Percentiles rank a stretch among this genome's conserved stretches.
Conservation (phyloP, 2,113 vertebrate species). For the Sinocyclocheilus grahami region DNA sequence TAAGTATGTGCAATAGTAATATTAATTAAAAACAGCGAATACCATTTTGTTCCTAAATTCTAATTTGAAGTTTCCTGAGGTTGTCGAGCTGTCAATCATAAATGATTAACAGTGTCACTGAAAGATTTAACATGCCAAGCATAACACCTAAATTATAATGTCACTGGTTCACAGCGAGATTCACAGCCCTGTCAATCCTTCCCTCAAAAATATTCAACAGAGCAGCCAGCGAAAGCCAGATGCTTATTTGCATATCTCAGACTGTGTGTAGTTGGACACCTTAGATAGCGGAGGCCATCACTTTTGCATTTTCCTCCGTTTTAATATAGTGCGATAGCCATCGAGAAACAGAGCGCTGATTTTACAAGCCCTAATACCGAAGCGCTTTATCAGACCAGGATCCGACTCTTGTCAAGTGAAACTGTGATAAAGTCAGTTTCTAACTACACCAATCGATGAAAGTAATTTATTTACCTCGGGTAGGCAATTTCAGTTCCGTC, state of each 20-base stretch:
- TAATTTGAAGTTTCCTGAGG: background rate
- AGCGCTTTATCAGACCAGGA: constrained; percentile 67
- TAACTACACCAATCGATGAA: constrained; percentile 79
- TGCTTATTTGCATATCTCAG: constrained; percentile 51
- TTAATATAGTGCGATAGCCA: constrained; percentile 71
- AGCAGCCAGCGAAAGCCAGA: constrained; percentile 39
- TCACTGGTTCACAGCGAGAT: background rate
- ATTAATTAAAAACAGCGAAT: background rate
- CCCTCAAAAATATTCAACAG: constrained; percentile 52
- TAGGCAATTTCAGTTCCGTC: constrained; percentile 74
- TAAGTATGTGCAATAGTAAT: background rate
- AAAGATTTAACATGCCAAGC: background rate
- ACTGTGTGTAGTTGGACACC: constrained; percentile 34
- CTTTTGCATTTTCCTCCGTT: constrained; percentile 50
- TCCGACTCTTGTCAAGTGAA: constrained; percentile 76
- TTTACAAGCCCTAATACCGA: constrained; percentile 47
- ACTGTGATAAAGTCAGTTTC: constrained; percentile 79
- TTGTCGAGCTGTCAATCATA: constrained; percentile 23
- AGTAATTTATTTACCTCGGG: constrained; percentile 81
- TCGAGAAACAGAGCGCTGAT: constrained; percentile 65
- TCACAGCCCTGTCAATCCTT: constrained; percentile 51
- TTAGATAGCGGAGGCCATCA: constrained; percentile 32
- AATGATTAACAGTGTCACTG: constrained; percentile 14
- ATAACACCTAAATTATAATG: constrained; percentile 27
- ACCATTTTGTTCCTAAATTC: constrained; percentile 30